Conservation (phyloP, 2,797 vertebrate species). For the Hipposideros larvatus region DNA sequence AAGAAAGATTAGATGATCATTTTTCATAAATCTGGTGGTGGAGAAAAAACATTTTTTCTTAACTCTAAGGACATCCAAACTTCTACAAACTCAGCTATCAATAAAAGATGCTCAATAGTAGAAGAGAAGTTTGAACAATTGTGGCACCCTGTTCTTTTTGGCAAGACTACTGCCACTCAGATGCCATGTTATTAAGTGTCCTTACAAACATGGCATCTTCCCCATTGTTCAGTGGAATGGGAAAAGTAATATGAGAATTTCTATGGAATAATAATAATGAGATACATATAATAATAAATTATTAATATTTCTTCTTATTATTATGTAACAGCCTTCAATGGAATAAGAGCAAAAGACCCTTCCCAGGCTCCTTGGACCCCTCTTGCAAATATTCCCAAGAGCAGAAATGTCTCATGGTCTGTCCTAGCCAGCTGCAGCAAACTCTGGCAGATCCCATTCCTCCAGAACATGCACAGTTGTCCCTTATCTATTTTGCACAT, state of each 20-base stretch:
- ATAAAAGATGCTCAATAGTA: background rate
- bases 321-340: background rate
- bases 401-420: background rate
- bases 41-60: background rate
- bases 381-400: background rate
- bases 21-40: background rate
- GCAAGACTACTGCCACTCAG: background rate
- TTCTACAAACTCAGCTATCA: background rate
- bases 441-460: background rate
- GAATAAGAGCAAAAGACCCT: background rate
- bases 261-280: background rate
- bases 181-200: background rate
- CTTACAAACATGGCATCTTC: background rate
- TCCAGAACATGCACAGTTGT: background rate
- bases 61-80: background rate
- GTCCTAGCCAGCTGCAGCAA: background rate
- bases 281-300: background rate
- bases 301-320: background rate
- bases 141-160: background rate
- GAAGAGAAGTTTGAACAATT: background rate
- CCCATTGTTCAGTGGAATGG: background rate
- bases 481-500: background rate
- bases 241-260: background rate
- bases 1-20: background rate
- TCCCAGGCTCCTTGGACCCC: background rate